Base-by-base conservation (phyloP, 2,797 vertebrate species). In the Sebastes jordani region DNA sequence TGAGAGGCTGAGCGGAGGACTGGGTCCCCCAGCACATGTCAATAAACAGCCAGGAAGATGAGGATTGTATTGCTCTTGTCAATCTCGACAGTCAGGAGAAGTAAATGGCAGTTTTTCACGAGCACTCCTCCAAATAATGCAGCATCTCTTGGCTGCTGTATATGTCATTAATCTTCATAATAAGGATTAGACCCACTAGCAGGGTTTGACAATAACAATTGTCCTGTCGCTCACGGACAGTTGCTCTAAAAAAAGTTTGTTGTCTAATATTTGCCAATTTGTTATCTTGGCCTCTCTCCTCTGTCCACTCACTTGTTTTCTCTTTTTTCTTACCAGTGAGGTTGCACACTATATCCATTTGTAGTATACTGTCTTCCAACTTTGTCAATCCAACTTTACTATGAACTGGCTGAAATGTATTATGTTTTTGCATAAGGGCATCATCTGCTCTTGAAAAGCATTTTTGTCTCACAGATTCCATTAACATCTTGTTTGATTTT, bases 21-120 rank as follows among this genome's bases (percentile, higher is more conserved):
- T 73, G 77, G 63, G 70, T 90, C 76, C 76, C 79, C 71, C 27
- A 59, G 82, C 82, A 86, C 82, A 66, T 81, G 83, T 92, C 88
- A 87, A 86, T 91, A 88, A 46, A 46, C 16, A 46, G 16, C 42
- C 7, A 46, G 42, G 42, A 46, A 46, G 42, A 46, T 54, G 69
- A 75, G 84, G 86, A 87, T 91, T 91, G 73, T 88, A 73, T 86
- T 81, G 82, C 78, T 75, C 25, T 56, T 82, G 89, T 89, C 90
- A 89, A 56, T 90, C 86, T 74, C 20, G 38, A 74, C 36, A 78
- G 77, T 71, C 36, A 29, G 61, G 73, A 49, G 72, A 69, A 66
- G 83, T 74, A 85, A 86, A 84, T 73, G 78, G 55, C 78, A 64
- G 82, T 74, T 88, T 83, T 82, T 86, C 89, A 74, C 11, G 61